These are phyloP conservation scores for Leptinotarsa rubiginosa DNA, from an alignment of 2,888 invertebrate species.

Conservation along the genomic window DNA sequence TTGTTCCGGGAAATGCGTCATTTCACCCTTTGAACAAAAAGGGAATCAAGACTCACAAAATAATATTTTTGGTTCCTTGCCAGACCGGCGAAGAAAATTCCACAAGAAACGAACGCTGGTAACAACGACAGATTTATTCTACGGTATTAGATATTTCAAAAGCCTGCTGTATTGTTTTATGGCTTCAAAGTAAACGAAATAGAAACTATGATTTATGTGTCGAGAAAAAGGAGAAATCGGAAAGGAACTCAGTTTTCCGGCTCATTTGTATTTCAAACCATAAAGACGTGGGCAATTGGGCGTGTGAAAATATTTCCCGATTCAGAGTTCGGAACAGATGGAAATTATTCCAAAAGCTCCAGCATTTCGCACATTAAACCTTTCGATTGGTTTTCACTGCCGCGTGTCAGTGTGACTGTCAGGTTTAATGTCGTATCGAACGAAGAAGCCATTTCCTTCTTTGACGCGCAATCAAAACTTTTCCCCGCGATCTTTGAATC, in stretches of 20 bases:
- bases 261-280: conserved; percentile 38
- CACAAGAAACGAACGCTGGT: conserved; percentile 28
- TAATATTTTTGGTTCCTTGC: conserved; percentile 34
- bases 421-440: conserved; percentile 8
- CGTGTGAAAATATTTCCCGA: conserved; percentile 35
- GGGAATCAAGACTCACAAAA: conserved; percentile 25
- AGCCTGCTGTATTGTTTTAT: conserved; percentile 42
- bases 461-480: conserved; percentile 18
- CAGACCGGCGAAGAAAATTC: conserved; percentile 29
- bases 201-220: conserved; percentile 30
- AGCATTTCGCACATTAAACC: conserved; percentile 12
- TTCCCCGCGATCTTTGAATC: not conserved
- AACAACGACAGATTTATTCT: conserved; percentile 40
- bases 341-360: conserved; percentile 22
- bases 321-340: conserved; percentile 30
- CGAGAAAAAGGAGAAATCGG: conserved; percentile 15
- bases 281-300: conserved; percentile 31
- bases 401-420: conserved; percentile 17
- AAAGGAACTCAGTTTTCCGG: conserved; percentile 31
- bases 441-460: not conserved
- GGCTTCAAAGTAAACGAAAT: conserved; percentile 37
- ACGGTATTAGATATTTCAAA: conserved; percentile 37
- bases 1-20: conserved; percentile 29
- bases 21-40: conserved; percentile 30
- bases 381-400: conserved; percentile 16